A percentile compares a stretch with the other conserved stretches of the same genome.
Evolutionary conservation across 2,888 invertebrate genomes (phyloP).

Genomic region (Halictus quadricinctus): DNA sequence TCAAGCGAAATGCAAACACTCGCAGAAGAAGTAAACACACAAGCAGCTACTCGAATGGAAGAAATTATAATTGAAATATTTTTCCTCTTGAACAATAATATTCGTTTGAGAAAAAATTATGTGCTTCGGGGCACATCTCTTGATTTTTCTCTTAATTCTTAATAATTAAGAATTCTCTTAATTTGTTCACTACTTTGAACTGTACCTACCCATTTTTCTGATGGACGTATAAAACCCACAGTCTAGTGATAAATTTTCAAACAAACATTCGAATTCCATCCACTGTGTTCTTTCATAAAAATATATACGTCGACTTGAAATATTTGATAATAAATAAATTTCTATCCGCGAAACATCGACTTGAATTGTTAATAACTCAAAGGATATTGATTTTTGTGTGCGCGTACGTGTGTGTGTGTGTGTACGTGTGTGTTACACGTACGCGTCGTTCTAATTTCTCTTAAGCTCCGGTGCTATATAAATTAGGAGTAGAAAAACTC

Average conservation of each 20-base stretch:
- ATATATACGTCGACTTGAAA: background rate
- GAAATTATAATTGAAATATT: too few species aligned
- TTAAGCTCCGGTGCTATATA: background rate
- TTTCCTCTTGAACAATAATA: too few species aligned
- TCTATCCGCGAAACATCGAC: background rate
- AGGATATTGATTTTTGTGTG: background rate
- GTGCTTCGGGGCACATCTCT: too few species aligned
- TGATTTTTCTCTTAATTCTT: too few species aligned
- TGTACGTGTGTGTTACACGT: conserved; percentile 16
- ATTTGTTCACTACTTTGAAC: too few species aligned
- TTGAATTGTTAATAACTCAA: background rate
- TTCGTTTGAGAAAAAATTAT: too few species aligned
- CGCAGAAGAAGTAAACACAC: too few species aligned
- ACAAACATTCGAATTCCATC: background rate
- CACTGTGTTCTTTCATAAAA: background rate
- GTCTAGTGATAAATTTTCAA: background rate
- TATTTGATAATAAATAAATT: background rate
- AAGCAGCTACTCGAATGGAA: background rate
- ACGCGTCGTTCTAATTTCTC: conserved; percentile 11
- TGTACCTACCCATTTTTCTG: too few species aligned
- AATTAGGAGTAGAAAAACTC: background rate
- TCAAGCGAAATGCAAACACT: too few species aligned
- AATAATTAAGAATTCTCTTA: too few species aligned
- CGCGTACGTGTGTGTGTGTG: background rate
- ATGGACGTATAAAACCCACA: too few species aligned